Base-by-base conservation (phyloP, 2,888 invertebrate genomes). In the Homarus gammarus region DNA sequence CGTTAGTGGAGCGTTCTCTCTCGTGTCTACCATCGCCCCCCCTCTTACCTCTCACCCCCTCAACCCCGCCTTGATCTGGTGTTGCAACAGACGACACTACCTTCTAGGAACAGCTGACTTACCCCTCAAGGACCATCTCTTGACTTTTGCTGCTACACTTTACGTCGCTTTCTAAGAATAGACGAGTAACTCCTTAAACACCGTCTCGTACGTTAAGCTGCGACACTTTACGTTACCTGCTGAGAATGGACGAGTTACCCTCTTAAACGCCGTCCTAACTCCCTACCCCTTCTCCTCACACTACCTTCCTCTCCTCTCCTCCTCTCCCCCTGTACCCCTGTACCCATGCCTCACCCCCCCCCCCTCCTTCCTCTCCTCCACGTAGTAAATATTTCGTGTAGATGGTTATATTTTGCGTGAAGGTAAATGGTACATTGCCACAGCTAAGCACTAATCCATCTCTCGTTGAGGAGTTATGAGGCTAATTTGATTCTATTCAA, bases 401-500 rank as follows among this genome's bases (percentile, higher is more conserved):
- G 33, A 2, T 33, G 78, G 49, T 15, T 70, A 33, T 82, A 70
- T 70, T 70, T 68, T 44, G 49, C 31, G 70, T 22, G 15, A 40
- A 40, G 70, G 68, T 70, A 82, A 82, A 81, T 81, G 68, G 64
- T 12, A 22, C 22, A 27, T 22, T 33, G 79, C 61, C 61, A 33
- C 56, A 27, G 27, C 22, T 64, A 51, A 61, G 49, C 81, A n/a
- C 22, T 81, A 61, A 61, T 81, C 68, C 81, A 64, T 81, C 81
- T 27, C 27, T 22, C 81, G 36, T 31, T 40, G 38, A 81, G 36
- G 64, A 82, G 64, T 82, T 82, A 82, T 44, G 70, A 82, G 82
- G 31, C 70, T 70, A 70, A 68, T 82, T 70, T 82, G 44, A 82
- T 44, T 82, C 68, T 31, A 40, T 82, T 82, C 82, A 68, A 82